These are phyloP conservation scores for Clarias magur DNA, from an alignment of 2,113 vertebrate species.

Conservation along the genomic window DNA sequence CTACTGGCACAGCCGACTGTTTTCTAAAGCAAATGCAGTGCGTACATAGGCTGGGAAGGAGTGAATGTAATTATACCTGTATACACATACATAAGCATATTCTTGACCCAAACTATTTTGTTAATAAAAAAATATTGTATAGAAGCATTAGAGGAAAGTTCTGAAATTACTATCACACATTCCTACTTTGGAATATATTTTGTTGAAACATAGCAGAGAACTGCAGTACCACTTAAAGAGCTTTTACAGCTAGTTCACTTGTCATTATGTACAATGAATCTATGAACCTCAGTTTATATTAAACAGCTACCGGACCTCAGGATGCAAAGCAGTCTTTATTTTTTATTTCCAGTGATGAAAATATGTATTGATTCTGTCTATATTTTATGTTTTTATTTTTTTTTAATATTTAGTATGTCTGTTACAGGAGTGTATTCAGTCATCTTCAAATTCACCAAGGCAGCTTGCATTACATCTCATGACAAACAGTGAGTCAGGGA, in stretches of 20 bases:
- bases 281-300: constrained; percentile 17
- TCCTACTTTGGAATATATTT: neutral
- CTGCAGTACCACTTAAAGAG: neutral
- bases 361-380: neutral
- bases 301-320: constrained; percentile 13
- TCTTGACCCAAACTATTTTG: neutral
- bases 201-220: constrained; percentile 5
- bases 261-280: constrained; percentile 2
- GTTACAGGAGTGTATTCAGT: constrained; percentile 32
- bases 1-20: constrained; percentile 91
- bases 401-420: constrained; percentile 38
- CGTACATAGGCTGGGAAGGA: constrained; percentile 69
- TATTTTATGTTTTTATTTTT: neutral
- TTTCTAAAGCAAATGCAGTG: constrained; percentile 77
- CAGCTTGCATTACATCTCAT: constrained; percentile 25
- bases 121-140: neutral
- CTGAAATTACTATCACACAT: neutral
- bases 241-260: constrained; percentile 24
- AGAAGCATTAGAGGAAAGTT: neutral
- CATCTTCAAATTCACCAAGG: constrained; percentile 13
- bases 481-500: constrained; percentile 20
- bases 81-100: neutral
- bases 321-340: constrained; percentile 4
- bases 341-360: constrained; percentile 7
- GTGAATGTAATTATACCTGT: neutral